Conservation (phyloP, 2,113 vertebrate genomes). For the Tricholaema leucomelas region DNA sequence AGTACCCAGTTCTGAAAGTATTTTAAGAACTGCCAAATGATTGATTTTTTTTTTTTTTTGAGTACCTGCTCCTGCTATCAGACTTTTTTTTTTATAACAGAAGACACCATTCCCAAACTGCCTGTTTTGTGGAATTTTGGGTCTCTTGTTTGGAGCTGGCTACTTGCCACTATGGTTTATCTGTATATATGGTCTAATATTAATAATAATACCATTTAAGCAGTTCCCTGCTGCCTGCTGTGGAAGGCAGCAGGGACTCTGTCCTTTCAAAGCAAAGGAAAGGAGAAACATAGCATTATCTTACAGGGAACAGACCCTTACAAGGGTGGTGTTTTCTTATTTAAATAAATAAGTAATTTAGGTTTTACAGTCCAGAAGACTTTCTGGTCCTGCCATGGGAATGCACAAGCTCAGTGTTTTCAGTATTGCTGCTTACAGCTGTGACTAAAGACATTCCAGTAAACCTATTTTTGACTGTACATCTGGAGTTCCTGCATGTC, state of each 20-base stretch:
- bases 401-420: conserved; percentile 68
- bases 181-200: conserved; percentile 67
- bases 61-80: conserved; percentile 45
- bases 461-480: conserved; percentile 76
- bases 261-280: not conserved
- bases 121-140: conserved; percentile 40
- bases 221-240: conserved; percentile 10
- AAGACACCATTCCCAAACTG: not conserved
- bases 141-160: conserved; percentile 66
- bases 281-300: not conserved
- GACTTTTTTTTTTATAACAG: conserved; percentile 19
- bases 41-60: not conserved
- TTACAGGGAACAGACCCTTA: not conserved
- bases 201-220: not conserved
- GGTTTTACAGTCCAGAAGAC: conserved; percentile 36
- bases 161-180: conserved; percentile 48
- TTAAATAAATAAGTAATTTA: not conserved
- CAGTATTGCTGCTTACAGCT: conserved; percentile 67
- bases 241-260: not conserved
- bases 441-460: conserved; percentile 77
- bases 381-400: conserved; percentile 50
- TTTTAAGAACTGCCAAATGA: conserved; percentile 56
- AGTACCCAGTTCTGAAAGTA: conserved; percentile 55
- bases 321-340: not conserved
- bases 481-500: not conserved